Evolutionary conservation across 2,797 vertebrate genomes (phyloP).

Genomic region (Schizopygopsis pylzovi): DNA sequence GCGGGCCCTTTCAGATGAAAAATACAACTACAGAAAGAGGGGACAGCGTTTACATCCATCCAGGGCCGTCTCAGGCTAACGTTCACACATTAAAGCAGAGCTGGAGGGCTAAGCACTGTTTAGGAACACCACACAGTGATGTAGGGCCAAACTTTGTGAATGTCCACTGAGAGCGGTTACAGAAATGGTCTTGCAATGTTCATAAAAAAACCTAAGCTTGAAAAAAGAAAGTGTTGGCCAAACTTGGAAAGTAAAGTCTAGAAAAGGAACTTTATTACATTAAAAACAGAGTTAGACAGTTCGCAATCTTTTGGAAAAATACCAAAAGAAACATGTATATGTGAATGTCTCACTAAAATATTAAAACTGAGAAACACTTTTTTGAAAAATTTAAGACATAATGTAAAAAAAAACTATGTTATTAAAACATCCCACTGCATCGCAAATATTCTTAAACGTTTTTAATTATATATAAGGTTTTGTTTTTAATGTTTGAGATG

Average conservation of each 20-base stretch:
- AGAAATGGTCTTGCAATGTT: neutral
- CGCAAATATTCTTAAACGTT: no score
- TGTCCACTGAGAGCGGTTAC: neutral
- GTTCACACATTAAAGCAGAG: constrained; percentile 27
- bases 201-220: neutral
- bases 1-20: constrained; percentile 33
- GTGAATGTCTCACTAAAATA: neutral
- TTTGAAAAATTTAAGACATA: no score
- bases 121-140: neutral
- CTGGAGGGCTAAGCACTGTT: neutral
- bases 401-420: no score
- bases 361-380: neutral
- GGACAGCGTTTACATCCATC: constrained; percentile 14
- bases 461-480: no score
- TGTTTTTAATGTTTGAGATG: no score
- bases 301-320: neutral
- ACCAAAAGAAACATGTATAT: neutral
- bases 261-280: neutral
- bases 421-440: no score
- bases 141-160: constrained; percentile 9
- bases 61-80: neutral
- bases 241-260: neutral
- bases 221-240: neutral
- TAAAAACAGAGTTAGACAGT: neutral
- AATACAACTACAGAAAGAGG: constrained; percentile 35